phyloP scores from a whole-genome alignment of 1,140 invertebrate genomes.

The Anoplolepis gracilipes region DNA sequence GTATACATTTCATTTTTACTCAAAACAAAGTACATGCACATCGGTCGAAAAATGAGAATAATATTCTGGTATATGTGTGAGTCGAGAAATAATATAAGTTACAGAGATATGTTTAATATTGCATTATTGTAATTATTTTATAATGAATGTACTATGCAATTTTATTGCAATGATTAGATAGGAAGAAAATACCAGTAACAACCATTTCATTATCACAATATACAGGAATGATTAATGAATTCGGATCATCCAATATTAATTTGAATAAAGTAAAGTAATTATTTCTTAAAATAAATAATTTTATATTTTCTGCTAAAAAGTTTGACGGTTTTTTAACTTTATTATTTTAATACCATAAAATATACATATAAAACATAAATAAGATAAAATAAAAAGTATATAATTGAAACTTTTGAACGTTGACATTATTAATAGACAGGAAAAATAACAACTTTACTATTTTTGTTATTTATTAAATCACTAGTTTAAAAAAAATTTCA shows the following conservation, averaged over 20 bases:
- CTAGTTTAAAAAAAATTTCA: not conserved
- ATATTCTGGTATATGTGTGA: not conserved
- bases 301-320: not conserved
- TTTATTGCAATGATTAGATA: not conserved
- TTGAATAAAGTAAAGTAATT: not conserved
- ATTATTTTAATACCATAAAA: not conserved
- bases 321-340: not conserved
- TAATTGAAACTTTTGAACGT: not conserved
- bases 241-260: not conserved
- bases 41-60: not conserved
- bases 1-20: constrained; percentile 23
- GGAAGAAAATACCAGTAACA: constrained; percentile 1
- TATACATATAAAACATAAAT: not conserved
- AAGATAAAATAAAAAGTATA: not conserved
- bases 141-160: constrained; percentile 2
- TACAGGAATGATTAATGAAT: not conserved
- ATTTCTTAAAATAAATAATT: constrained; percentile 34
- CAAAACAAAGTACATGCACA: not conserved
- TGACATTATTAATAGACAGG: not conserved
- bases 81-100: constrained; percentile 10
- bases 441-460: not conserved
- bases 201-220: constrained; percentile 2
- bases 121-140: constrained; percentile 32
- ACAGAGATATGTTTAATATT: not conserved
- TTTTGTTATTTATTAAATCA: not conserved